Percentiles rank a stretch among this genome's conserved stretches.
phyloP scores from a whole-genome alignment of 2,888 invertebrate species.

The Chamaedrilus cognettii region DNA sequence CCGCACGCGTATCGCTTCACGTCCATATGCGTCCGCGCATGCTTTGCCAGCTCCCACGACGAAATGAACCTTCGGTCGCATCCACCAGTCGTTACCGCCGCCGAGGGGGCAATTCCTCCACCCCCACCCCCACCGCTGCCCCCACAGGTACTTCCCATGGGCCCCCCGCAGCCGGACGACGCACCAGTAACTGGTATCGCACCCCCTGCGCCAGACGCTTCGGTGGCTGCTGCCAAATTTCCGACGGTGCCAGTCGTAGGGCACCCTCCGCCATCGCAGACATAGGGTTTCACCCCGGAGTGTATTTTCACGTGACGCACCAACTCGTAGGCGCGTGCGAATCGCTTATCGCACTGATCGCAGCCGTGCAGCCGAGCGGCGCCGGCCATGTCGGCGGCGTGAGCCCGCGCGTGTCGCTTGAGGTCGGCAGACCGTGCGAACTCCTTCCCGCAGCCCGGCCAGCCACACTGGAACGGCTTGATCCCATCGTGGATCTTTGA shows the following conservation, averaged over 20 bases:
- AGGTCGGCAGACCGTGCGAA: slow-evolving; percentile 6
- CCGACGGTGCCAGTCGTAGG: too few relatives aligned
- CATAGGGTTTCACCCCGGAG: neutral
- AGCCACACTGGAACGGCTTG: neutral
- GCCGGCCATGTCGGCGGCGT: neutral
- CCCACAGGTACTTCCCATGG: too few relatives aligned
- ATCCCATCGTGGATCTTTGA: slow-evolving; percentile 66
- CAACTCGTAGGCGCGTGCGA: slow-evolving; percentile 2
- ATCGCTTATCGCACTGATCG: neutral
- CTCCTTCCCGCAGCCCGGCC: neutral
- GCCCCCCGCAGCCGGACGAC: too few relatives aligned
- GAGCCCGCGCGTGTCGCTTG: neutral
- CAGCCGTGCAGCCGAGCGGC: neutral
- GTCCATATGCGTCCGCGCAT: neutral
- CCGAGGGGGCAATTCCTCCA: too few relatives aligned
- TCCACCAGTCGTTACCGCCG: too few relatives aligned
- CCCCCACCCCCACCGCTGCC: too few relatives aligned
- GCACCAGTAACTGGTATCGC: too few relatives aligned
- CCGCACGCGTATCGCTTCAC: neutral
- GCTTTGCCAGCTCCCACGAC: slow-evolving; percentile 12
- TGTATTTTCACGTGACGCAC: slow-evolving; percentile 3
- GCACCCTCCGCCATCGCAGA: neutral
- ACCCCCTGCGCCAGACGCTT: too few relatives aligned
- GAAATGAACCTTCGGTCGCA: slow-evolving; percentile 2
- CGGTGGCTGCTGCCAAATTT: too few relatives aligned